phyloP scores from a whole-genome alignment of 2,113 vertebrate species.

The Capra hircus region DNA sequence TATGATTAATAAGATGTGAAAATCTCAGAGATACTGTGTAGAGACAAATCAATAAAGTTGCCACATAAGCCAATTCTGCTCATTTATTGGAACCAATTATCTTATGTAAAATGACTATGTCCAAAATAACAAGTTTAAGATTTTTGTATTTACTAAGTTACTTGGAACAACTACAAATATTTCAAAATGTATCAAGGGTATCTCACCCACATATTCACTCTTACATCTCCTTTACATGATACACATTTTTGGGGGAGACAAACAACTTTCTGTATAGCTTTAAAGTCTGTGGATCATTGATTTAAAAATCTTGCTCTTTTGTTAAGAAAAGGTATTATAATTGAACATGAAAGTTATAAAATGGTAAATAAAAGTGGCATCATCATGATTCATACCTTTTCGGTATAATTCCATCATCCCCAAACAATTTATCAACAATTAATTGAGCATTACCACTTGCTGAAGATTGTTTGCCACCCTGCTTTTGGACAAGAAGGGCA shows the following conservation, averaged over 20 bases:
- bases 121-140: slow-evolving; percentile 39
- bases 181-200: slow-evolving; percentile 18
- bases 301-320: neutral
- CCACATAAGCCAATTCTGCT: neutral
- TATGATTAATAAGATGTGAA: neutral
- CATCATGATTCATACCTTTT: neutral
- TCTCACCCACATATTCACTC: slow-evolving; percentile 3
- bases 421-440: neutral
- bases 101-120: neutral
- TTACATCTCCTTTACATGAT: neutral
- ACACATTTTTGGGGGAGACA: neutral
- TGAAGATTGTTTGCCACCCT: neutral
- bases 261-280: neutral
- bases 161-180: slow-evolving; percentile 23
- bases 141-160: slow-evolving; percentile 1
- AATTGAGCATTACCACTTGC: neutral
- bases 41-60: neutral
- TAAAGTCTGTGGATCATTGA: neutral
- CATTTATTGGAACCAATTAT: neutral
- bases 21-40: neutral
- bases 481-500: neutral
- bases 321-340: neutral
- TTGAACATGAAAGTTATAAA: neutral
- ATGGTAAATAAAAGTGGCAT: neutral
- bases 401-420: neutral